Conservation (phyloP, 2,888 invertebrate genomes). For the Zygogramma bicolorata region DNA sequence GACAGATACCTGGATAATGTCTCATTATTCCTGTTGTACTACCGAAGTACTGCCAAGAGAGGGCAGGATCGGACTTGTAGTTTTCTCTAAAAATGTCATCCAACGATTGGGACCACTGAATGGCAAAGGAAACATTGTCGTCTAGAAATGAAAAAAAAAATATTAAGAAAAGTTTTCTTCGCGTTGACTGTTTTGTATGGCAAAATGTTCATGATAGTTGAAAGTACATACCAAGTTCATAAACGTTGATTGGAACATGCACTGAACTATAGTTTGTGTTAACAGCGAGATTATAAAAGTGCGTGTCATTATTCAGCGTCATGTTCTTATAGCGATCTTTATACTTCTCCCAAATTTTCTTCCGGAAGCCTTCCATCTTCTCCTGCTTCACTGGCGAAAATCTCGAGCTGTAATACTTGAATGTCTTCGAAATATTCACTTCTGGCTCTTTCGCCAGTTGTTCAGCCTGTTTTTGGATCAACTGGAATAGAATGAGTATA, state of each 20-base stretch:
- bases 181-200: neutral
- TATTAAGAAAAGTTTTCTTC: neutral
- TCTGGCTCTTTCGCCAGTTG: constrained; percentile 71
- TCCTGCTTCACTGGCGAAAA: constrained; percentile 71
- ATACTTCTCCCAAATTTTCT: constrained; percentile 43
- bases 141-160: constrained; percentile 14
- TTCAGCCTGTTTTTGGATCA: constrained; percentile 84
- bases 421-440: constrained; percentile 52
- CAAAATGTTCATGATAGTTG: constrained; percentile 15
- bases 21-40: constrained; percentile 93
- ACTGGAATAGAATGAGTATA: constrained; percentile 73
- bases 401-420: constrained; percentile 85
- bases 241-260: constrained; percentile 95
- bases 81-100: constrained; percentile 88
- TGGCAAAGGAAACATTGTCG: constrained; percentile 74
- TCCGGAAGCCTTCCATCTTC: constrained; percentile 44
- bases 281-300: constrained; percentile 87
- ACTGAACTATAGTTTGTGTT: constrained; percentile 87
- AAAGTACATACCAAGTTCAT: constrained; percentile 76
- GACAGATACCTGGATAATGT: constrained; percentile 78
- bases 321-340: constrained; percentile 70
- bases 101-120: constrained; percentile 90
- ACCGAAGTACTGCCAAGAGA: constrained; percentile 98
- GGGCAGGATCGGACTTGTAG: constrained; percentile 87
- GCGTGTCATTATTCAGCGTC: constrained; percentile 77